Percentiles rank a stretch among this genome's conserved stretches.
Conservation (phyloP, 2,797 vertebrate genomes). For the Paramormyrops hopkinsi region DNA sequence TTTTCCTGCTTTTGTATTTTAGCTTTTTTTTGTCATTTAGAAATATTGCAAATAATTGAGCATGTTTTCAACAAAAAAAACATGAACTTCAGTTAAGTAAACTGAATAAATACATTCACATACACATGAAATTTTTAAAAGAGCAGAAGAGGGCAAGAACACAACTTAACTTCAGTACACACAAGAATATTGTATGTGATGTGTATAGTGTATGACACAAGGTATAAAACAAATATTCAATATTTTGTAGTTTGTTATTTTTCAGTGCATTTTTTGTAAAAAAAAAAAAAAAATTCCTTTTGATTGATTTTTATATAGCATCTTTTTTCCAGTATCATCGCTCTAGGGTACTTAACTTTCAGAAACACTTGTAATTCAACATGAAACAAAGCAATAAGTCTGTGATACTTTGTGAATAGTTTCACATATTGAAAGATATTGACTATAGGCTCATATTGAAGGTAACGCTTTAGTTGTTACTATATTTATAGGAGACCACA, state of each 20-base stretch:
- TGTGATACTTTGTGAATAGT: background rate
- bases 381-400: conserved; percentile 2
- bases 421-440: background rate
- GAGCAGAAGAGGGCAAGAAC: background rate
- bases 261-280: background rate
- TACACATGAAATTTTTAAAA: background rate
- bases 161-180: background rate
- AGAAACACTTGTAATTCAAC: background rate
- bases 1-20: background rate
- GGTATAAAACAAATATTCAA: background rate
- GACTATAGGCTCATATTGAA: background rate
- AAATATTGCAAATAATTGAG: background rate
- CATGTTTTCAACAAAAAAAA: background rate
- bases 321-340: background rate
- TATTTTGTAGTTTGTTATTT: background rate
- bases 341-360: background rate
- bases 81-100: background rate
- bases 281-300: background rate
- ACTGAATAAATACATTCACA: background rate
- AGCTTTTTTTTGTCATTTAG: background rate
- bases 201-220: background rate
- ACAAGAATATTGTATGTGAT: background rate
- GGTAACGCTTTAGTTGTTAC: background rate
- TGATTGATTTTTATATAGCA: background rate
- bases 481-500: background rate